Evolutionary conservation across 2,888 invertebrate species (phyloP).

Genomic region (Monopis laevigella): DNA sequence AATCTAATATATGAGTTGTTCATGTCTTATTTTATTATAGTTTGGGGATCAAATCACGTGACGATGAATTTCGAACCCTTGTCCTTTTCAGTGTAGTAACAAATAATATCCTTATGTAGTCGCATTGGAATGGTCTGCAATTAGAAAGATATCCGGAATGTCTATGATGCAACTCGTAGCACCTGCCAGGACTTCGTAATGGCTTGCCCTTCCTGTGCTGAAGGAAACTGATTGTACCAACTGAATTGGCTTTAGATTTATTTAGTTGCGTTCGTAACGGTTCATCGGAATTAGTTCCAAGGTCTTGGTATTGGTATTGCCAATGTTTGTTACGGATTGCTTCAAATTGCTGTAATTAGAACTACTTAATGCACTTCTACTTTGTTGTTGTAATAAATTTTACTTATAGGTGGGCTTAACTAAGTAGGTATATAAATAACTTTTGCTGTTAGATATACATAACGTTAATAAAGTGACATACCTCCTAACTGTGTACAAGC

Average conservation of each 20-base stretch:
- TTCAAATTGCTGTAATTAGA: neutral
- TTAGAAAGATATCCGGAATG: slow-evolving; percentile 6
- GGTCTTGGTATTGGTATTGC: neutral
- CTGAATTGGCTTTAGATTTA: neutral
- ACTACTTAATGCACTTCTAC: slow-evolving; percentile 1
- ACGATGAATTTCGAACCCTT: too few species aligned
- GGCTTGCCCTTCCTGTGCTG: slow-evolving; percentile 35
- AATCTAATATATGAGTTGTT: too few species aligned
- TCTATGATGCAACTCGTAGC: slow-evolving; percentile 32
- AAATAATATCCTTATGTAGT: too few species aligned
- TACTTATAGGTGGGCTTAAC: too few species aligned
- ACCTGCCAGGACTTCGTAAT: slow-evolving; percentile 42
- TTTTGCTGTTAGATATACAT: too few species aligned
- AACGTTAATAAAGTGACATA: too few species aligned
- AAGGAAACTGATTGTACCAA: slow-evolving; percentile 6
- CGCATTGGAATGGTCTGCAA: neutral
- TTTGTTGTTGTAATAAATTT: slow-evolving; percentile 5
- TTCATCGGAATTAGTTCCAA: slow-evolving; percentile 1
- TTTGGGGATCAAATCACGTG: too few species aligned
- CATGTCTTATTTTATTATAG: too few species aligned
- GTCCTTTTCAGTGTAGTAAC: too few species aligned
- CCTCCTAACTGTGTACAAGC: too few species aligned
- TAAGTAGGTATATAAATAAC: too few species aligned
- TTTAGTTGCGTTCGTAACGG: slow-evolving; percentile 3
- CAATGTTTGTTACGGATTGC: neutral